Percentiles rank a stretch among this genome's conserved stretches.
These are phyloP conservation scores for Gephyroberyx darwinii DNA, from an alignment of 2,797 vertebrate genomes.

Conservation along the genomic window DNA sequence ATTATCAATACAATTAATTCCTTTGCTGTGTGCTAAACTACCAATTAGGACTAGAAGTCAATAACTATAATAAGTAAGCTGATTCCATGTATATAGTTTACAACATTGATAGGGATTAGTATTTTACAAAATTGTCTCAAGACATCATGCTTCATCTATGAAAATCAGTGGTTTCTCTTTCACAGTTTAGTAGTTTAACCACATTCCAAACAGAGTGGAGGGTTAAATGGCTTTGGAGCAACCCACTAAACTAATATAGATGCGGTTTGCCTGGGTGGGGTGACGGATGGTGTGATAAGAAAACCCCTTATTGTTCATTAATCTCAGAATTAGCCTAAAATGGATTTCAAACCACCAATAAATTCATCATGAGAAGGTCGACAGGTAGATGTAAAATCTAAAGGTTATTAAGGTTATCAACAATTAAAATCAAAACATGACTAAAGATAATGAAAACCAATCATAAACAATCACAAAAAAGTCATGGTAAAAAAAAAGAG, in stretches of 20 bases:
- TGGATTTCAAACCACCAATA: neutral
- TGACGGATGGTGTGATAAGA: neutral
- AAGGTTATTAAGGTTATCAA: too few species aligned
- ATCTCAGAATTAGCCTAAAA: too few species aligned
- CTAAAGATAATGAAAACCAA: neutral
- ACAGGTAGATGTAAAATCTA: too few species aligned
- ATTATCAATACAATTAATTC: neutral
- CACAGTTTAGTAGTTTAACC: slow-evolving; percentile 12
- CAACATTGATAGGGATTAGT: neutral
- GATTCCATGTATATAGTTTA: too few species aligned
- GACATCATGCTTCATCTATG: neutral
- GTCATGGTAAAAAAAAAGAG: neutral
- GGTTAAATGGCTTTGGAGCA: neutral
- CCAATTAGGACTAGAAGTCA: neutral
- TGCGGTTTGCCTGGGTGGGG: neutral
- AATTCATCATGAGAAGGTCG: too few species aligned
- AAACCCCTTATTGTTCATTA: neutral
- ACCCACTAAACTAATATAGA: neutral
- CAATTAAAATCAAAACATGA: too few species aligned
- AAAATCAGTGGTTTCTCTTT: neutral
- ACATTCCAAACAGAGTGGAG: slow-evolving; percentile 40
- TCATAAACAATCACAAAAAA: neutral
- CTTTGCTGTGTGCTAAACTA: neutral
- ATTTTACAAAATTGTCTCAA: neutral
- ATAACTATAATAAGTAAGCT: neutral